Percentiles rank a stretch among this genome's conserved stretches.
These are phyloP conservation scores for Graptemys geographica DNA, from an alignment of 2,797 vertebrate genomes.

Conservation along the genomic window DNA sequence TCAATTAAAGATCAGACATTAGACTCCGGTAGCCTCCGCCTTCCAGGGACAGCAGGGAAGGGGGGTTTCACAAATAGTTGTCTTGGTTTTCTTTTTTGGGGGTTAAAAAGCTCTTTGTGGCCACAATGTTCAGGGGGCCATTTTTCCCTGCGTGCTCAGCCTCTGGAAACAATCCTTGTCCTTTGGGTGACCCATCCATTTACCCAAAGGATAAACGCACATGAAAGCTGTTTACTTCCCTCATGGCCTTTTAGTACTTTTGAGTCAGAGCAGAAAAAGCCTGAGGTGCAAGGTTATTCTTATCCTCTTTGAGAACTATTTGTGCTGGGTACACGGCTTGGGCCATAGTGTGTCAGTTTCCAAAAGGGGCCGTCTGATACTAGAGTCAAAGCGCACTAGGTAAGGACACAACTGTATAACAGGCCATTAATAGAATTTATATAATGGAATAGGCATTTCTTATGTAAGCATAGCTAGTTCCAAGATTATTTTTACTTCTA, in stretches of 20 bases:
- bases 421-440: neutral
- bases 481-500: neutral
- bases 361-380: neutral
- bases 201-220: conserved; percentile 48
- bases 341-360: neutral
- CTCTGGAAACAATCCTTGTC: conserved; percentile 54
- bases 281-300: conserved; percentile 15
- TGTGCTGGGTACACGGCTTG: neutral
- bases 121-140: conserved; percentile 10
- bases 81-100: neutral
- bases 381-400: neutral
- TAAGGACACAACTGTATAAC: neutral
- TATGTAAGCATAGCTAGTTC: neutral
- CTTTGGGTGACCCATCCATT: conserved; percentile 64
- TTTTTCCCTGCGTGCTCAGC: conserved; percentile 5
- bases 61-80: neutral
- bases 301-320: neutral
- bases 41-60: neutral
- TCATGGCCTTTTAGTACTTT: conserved; percentile 8
- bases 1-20: too few species aligned
- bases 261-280: conserved; percentile 46
- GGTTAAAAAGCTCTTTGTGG: conserved; percentile 19
- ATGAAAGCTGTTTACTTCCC: conserved; percentile 65
- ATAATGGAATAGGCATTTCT: neutral
- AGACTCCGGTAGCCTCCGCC: too few species aligned